Percentiles rank a stretch among this genome's conserved stretches.
phyloP scores from a whole-genome alignment of 2,797 vertebrate species.

The Gadopsis marmoratus region DNA sequence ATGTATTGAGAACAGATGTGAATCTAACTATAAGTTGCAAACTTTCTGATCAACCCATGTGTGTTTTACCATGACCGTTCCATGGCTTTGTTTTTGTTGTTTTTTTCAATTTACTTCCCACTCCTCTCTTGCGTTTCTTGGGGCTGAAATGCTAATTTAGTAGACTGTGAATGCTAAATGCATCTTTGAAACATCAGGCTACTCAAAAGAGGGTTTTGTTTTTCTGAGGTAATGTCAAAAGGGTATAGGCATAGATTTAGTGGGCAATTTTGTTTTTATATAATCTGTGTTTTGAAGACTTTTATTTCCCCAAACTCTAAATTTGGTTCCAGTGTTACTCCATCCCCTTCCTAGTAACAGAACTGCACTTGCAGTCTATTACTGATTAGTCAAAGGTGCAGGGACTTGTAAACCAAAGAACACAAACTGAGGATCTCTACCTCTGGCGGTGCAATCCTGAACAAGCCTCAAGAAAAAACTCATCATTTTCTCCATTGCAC shows the following conservation, averaged over 20 bases:
- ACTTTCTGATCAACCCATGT: slow-evolving; percentile 18
- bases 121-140: background rate
- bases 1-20: slow-evolving; percentile 23
- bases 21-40: slow-evolving; percentile 30
- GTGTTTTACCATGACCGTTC: slow-evolving; percentile 25
- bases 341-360: background rate
- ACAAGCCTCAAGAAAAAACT: slow-evolving; percentile 20
- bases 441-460: slow-evolving; percentile 10
- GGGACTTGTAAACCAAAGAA: slow-evolving; percentile 61
- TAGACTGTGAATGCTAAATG: slow-evolving; percentile 4
- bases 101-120: slow-evolving; percentile 8
- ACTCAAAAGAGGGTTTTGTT: background rate
- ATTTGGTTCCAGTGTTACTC: slow-evolving; percentile 13
- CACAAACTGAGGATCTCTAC: slow-evolving; percentile 14
- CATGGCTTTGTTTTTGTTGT: background rate
- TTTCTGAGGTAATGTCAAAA: background rate
- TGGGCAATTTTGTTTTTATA: slow-evolving; percentile 1
- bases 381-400: slow-evolving; percentile 25
- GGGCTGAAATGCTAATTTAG: slow-evolving; percentile 2
- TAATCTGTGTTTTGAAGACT: slow-evolving; percentile 8
- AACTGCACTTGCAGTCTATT: slow-evolving; percentile 2
- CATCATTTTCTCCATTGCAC: slow-evolving; percentile 1
- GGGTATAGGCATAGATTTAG: background rate
- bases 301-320: slow-evolving; percentile 10
- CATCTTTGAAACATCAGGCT: slow-evolving; percentile 2